Evolutionary conservation across 1,140 invertebrate species (phyloP).

Genomic region (Mycetomoellerius zeteki): DNA sequence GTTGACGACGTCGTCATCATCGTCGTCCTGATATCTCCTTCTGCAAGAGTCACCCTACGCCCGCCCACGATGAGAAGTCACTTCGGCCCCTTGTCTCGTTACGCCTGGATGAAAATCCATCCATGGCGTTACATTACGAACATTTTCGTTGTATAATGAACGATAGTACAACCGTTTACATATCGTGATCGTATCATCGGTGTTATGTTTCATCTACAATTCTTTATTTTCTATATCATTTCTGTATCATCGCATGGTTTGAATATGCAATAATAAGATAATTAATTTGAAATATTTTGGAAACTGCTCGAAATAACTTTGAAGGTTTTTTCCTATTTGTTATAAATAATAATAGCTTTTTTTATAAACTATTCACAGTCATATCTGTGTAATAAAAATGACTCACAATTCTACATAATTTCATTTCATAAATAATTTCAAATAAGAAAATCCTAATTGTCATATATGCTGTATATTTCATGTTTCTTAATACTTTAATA

Average conservation of each 20-base stretch:
- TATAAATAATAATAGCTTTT: conserved; percentile 13
- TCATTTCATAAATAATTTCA: conserved; percentile 15
- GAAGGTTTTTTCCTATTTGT: neutral
- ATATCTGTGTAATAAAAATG: conserved; percentile 23
- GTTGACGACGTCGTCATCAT: conserved; percentile 26
- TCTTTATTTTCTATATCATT: neutral
- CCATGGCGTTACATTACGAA: neutral
- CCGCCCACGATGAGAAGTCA: conserved; percentile 63
- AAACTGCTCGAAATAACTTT: neutral
- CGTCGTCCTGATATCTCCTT: conserved; percentile 48
- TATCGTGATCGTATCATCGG: neutral
- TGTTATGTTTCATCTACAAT: neutral
- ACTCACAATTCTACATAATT: neutral
- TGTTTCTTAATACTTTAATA: neutral
- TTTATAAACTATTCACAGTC: neutral
- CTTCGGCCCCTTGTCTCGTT: neutral
- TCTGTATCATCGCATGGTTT: neutral
- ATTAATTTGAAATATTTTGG: conserved; percentile 31
- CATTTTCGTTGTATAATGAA: conserved; percentile 23
- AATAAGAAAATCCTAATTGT: neutral
- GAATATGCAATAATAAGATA: conserved; percentile 24
- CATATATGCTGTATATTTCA: neutral
- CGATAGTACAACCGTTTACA: neutral
- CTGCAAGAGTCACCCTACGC: conserved; percentile 37
- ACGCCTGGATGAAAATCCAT: no score